These are phyloP conservation scores for Tychaedon coryphoeus DNA, from an alignment of 2,113 vertebrate genomes.

Conservation along the genomic window DNA sequence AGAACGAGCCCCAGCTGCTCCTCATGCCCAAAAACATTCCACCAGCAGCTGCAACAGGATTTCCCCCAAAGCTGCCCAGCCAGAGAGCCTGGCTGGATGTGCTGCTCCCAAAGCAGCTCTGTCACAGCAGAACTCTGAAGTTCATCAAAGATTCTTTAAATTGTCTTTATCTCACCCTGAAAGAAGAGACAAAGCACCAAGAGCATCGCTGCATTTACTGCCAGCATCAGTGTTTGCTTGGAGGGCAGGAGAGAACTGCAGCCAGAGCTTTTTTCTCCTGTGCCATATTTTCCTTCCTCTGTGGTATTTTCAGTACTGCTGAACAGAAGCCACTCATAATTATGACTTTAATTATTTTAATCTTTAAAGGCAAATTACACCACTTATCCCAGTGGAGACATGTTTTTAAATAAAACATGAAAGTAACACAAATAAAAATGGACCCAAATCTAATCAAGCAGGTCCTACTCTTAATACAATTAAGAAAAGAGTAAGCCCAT, in stretches of 20 bases:
- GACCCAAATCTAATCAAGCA: conserved; percentile 67
- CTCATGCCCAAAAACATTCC: background rate
- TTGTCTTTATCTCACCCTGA: background rate
- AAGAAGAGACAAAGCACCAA: background rate
- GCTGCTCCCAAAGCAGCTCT: background rate
- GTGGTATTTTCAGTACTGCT: background rate
- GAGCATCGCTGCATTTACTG: background rate
- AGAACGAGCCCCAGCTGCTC: background rate
- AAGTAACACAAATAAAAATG: conserved; percentile 68
- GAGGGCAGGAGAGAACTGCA: background rate
- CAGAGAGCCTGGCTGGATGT: background rate
- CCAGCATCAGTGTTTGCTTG: background rate
- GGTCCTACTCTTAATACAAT: conserved; percentile 59
- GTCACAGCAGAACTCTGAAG: background rate
- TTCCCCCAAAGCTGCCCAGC: background rate
- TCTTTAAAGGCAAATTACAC: conserved; percentile 66
- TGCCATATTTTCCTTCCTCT: conserved; percentile 26
- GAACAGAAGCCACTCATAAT: conserved; percentile 49
- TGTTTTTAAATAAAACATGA: conserved; percentile 73
- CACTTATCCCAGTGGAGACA: conserved; percentile 62
- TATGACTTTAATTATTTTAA: conserved; percentile 61
- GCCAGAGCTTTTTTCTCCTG: background rate
- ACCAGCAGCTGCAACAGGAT: background rate
- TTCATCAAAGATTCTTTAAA: background rate
- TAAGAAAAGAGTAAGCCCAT: conserved; percentile 52